A percentile compares a stretch with the other conserved stretches of the same genome.
phyloP scores from a whole-genome alignment of 30 jellyfish, hydroid and myxozoan species.

The Pelagia noctiluca region DNA sequence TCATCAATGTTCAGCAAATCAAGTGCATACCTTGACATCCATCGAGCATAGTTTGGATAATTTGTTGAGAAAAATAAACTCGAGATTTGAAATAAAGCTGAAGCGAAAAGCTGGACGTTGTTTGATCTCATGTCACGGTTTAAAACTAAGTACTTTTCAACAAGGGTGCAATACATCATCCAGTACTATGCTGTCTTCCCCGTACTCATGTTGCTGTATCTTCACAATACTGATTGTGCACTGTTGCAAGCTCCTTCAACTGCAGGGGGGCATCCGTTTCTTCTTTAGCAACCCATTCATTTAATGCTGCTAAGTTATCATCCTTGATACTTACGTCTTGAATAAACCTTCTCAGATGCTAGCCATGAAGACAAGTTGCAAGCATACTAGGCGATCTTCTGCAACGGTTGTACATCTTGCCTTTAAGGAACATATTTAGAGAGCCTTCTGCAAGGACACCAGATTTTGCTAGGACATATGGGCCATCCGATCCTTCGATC shows the following conservation, averaged over 20 bases:
- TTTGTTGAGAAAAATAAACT: not conserved
- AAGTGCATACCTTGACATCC: constrained; percentile 1
- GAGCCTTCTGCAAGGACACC: constrained; percentile 49
- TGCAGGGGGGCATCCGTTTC: not conserved
- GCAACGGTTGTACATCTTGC: constrained; percentile 48
- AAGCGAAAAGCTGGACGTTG: constrained; percentile 4
- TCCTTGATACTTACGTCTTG: constrained; percentile 17
- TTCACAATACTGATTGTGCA: constrained; percentile 10
- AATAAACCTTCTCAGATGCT: constrained; percentile 32
- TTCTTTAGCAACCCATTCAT: constrained; percentile 25
- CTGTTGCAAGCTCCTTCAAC: constrained; percentile 4
- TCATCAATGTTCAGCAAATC: constrained; percentile 3
- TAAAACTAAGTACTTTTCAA: not conserved
- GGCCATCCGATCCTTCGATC: constrained; percentile 40
- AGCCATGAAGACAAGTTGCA: constrained; percentile 13
- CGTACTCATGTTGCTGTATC: too few species aligned
- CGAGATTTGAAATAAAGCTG: not conserved
- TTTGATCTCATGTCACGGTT: not conserved
- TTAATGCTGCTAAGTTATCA: not conserved
- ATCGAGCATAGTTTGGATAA: not conserved
- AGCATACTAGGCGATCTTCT: constrained; percentile 16
- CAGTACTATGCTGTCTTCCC: constrained; percentile 46
- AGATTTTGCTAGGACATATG: constrained; percentile 37
- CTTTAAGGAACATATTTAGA: constrained; percentile 17
- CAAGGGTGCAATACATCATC: constrained; percentile 31